These are phyloP conservation scores for Subacronicta megacephala DNA, from an alignment of 2,888 invertebrate species.

Conservation along the genomic window DNA sequence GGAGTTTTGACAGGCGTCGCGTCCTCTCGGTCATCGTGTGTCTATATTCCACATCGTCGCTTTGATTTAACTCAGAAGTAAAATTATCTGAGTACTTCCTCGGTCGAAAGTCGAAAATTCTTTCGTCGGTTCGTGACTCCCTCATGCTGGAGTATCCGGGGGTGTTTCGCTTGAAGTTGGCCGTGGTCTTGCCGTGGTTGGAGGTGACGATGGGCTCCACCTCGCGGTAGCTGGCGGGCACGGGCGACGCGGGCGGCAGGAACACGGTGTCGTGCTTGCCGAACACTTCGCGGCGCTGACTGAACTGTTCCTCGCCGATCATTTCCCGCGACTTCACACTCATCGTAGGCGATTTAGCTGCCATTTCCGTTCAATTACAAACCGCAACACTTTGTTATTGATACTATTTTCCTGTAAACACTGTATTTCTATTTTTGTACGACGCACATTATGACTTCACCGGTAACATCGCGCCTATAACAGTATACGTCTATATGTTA, in stretches of 20 bases:
- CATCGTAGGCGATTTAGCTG: slow-evolving; percentile 85
- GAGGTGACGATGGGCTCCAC: slow-evolving; percentile 82
- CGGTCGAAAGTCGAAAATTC: slow-evolving; percentile 78
- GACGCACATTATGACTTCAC: slow-evolving; percentile 88
- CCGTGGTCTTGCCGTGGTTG: slow-evolving; percentile 83
- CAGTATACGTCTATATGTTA: slow-evolving; percentile 80
- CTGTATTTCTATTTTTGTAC: slow-evolving; percentile 86
- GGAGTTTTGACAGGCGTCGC: slow-evolving; percentile 80
- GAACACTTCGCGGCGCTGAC: slow-evolving; percentile 87
- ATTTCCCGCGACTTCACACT: slow-evolving; percentile 86
- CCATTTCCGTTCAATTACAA: slow-evolving; percentile 88
- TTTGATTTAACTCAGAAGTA: slow-evolving; percentile 82
- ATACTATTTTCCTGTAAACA: slow-evolving; percentile 88
- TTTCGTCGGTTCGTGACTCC: slow-evolving; percentile 79
- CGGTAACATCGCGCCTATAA: slow-evolving; percentile 84
- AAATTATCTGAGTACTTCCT: slow-evolving; percentile 86
- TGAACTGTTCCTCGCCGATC: slow-evolving; percentile 86
- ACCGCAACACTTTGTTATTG: slow-evolving; percentile 88
- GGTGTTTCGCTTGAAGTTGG: slow-evolving; percentile 84
- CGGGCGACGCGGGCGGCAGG: slow-evolving; percentile 79
- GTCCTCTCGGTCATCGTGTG: slow-evolving; percentile 83
- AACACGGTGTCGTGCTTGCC: slow-evolving; percentile 87
- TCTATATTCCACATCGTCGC: slow-evolving; percentile 84
- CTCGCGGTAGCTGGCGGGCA: slow-evolving; percentile 72
- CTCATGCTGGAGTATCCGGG: slow-evolving; percentile 85